These are phyloP conservation scores for Hephaestus fuliginosus DNA, from an alignment of 2,797 vertebrate species.

Conservation along the genomic window DNA sequence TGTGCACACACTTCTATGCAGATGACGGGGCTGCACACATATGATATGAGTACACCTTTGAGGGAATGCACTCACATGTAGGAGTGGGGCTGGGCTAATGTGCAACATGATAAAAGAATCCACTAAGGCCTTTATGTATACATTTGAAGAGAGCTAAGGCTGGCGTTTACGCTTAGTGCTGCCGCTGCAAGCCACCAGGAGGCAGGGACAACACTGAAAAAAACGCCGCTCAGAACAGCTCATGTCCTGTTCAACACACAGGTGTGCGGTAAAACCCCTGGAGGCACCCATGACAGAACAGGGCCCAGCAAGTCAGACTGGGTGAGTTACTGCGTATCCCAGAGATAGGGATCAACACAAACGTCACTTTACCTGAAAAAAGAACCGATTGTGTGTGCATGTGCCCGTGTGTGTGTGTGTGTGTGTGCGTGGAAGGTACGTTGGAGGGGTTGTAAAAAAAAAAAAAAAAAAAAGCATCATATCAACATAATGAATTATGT, in stretches of 20 bases:
- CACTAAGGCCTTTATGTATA: slow-evolving; percentile 70
- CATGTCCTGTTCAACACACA: slow-evolving; percentile 67
- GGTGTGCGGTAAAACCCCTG: slow-evolving; percentile 78
- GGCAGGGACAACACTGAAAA: slow-evolving; percentile 64
- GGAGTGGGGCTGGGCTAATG: slow-evolving; percentile 76
- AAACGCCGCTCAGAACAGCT: slow-evolving; percentile 59
- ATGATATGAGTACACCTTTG: slow-evolving; percentile 83
- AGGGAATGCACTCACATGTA: slow-evolving; percentile 75
- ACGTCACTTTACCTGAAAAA: slow-evolving; percentile 60
- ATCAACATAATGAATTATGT: slow-evolving; percentile 86
- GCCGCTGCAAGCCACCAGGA: slow-evolving; percentile 70
- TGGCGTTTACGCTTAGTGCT: slow-evolving; percentile 56
- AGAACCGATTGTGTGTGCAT: slow-evolving; percentile 25
- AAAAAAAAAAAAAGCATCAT: slow-evolving; percentile 58
- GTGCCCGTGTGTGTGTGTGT: slow-evolving; percentile 16
- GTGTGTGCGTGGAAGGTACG: slow-evolving; percentile 10
- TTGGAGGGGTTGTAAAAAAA: slow-evolving; percentile 55
- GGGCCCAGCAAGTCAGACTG: slow-evolving; percentile 80
- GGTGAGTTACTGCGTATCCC: slow-evolving; percentile 80
- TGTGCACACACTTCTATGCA: slow-evolving; percentile 56
- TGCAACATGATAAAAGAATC: slow-evolving; percentile 79
- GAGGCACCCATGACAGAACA: slow-evolving; percentile 78
- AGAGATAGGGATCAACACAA: slow-evolving; percentile 77
- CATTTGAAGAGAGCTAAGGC: slow-evolving; percentile 59
- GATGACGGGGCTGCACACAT: slow-evolving; percentile 81